These are phyloP conservation scores for Agrilus mali DNA, from an alignment of 2,888 invertebrate genomes.

Conservation along the genomic window DNA sequence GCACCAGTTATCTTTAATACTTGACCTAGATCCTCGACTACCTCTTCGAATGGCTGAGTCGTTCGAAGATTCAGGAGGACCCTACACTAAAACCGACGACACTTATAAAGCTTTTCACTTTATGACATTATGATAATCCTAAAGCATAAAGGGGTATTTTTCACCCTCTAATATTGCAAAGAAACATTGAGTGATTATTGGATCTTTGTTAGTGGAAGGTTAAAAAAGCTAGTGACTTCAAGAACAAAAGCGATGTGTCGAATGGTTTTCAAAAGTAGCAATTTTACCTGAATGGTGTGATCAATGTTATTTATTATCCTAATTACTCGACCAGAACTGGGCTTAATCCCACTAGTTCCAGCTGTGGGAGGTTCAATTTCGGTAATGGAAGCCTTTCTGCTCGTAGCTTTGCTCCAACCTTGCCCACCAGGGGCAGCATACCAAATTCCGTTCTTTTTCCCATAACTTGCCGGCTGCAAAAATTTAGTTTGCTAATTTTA, in stretches of 20 bases:
- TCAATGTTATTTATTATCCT: conserved; percentile 89
- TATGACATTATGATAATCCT: too few relatives aligned
- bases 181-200: too few relatives aligned
- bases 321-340: conserved; percentile 75
- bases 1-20: conserved; percentile 86
- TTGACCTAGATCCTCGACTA: conserved; percentile 83
- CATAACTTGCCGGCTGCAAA: conserved; percentile 73
- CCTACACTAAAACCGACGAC: conserved; percentile 52
- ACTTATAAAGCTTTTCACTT: too few relatives aligned
- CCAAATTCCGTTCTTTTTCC: conserved; percentile 83
- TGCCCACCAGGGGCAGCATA: conserved; percentile 51
- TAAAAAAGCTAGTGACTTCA: too few relatives aligned
- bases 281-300: conserved; percentile 71
- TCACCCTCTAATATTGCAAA: too few relatives aligned
- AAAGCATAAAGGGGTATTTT: too few relatives aligned
- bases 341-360: conserved; percentile 47
- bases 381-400: conserved; percentile 71
- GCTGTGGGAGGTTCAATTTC: conserved; percentile 68
- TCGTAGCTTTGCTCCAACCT: conserved; percentile 54
- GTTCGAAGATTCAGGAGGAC: conserved; percentile 85
- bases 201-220: too few relatives aligned
- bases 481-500: conserved; percentile 17
- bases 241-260: too few relatives aligned
- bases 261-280: not conserved
- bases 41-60: conserved; percentile 88